A percentile compares a stretch with the other conserved stretches of the same genome.
Evolutionary conservation across 2,888 invertebrate genomes (phyloP).

Genomic region (Dicycla oo): DNA sequence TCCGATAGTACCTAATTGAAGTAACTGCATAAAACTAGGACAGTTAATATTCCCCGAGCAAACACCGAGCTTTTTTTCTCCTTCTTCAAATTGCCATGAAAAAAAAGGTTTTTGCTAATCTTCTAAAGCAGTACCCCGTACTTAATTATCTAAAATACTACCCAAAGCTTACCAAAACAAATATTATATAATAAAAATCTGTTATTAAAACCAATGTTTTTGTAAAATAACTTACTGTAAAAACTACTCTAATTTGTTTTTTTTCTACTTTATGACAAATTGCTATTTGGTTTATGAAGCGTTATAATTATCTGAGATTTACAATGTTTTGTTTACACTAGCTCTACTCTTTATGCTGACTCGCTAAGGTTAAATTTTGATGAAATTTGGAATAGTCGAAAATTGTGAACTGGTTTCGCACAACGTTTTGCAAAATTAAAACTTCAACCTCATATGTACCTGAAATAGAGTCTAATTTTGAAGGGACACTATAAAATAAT

Average conservation of each 20-base stretch:
- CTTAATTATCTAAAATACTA: constrained; percentile 46
- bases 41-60: neutral
- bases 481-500: constrained; percentile 18
- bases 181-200: constrained; percentile 68
- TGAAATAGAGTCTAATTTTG: neutral
- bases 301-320: constrained; percentile 64
- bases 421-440: constrained; percentile 19
- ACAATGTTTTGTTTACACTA: neutral
- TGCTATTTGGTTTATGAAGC: constrained; percentile 76
- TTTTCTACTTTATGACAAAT: constrained; percentile 76
- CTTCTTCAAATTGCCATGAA: neutral
- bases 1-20: neutral
- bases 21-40: neutral
- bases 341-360: neutral
- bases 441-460: rapidly evolving
- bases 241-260: constrained; percentile 69
- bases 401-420: constrained; percentile 29
- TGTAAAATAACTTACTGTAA: constrained; percentile 64
- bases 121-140: constrained; percentile 13
- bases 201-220: constrained; percentile 78
- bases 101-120: neutral
- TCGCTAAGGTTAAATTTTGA: constrained; percentile 32
- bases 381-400: rapidly evolving
- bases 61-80: too few species aligned
- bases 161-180: constrained; percentile 54